Percentiles rank a stretch among this genome's conserved stretches.
phyloP scores from a whole-genome alignment of 2,888 invertebrate genomes.

The Oasisia sp. region DNA sequence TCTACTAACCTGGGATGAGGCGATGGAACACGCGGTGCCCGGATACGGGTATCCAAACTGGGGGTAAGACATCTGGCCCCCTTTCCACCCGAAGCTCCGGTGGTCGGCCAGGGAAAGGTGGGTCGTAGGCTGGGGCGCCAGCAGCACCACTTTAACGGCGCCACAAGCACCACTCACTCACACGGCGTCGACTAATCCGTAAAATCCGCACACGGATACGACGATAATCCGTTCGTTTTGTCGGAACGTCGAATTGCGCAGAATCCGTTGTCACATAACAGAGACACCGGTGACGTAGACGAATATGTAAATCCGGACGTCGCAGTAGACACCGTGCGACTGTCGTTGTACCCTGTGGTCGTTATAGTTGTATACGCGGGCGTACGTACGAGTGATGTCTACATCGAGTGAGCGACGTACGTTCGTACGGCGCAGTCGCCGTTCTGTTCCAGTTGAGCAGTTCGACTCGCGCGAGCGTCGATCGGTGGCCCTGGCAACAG shows the following conservation, averaged over 20 bases:
- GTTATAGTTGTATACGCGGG: background rate
- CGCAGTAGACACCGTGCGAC: background rate
- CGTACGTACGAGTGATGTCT: background rate
- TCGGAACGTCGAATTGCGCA: background rate
- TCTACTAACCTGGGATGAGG: background rate
- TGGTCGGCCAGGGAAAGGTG: background rate
- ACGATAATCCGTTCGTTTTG: conserved; percentile 12
- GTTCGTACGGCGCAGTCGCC: background rate
- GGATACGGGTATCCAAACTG: conserved; percentile 12
- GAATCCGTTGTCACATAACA: background rate
- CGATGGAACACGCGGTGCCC: background rate
- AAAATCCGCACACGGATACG: background rate
- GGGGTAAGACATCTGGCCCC: background rate
- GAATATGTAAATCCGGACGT: background rate
- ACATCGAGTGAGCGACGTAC: background rate
- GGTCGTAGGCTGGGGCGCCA: background rate
- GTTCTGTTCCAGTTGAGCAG: background rate
- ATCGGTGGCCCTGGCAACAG: conserved; percentile 6
- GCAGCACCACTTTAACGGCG: background rate
- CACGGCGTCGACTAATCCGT: background rate
- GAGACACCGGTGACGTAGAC: background rate
- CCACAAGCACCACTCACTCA: background rate
- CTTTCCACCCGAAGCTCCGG: background rate
- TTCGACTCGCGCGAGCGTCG: background rate
- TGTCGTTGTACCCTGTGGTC: background rate